These are phyloP conservation scores for Apamea sordens DNA, from an alignment of 2,888 invertebrate genomes.

Conservation along the genomic window DNA sequence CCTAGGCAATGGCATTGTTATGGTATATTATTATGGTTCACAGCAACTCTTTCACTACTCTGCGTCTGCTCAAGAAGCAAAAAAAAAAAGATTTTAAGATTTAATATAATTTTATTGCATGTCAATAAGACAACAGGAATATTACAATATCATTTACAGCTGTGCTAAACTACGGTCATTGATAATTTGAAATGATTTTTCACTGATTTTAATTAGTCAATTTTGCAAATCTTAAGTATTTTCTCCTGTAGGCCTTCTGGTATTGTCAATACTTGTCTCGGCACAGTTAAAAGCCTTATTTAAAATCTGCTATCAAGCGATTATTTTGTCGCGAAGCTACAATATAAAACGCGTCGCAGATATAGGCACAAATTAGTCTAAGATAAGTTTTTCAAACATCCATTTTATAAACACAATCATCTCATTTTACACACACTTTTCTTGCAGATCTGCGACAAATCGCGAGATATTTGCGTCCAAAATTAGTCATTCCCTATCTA, in stretches of 20 bases:
- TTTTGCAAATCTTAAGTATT: not conserved
- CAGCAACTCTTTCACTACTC: not conserved
- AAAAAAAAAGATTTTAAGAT: not conserved
- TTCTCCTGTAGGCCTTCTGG: not conserved
- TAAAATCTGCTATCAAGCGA: constrained; percentile 14
- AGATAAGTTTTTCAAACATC: constrained; percentile 8
- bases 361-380: constrained; percentile 47
- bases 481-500: constrained; percentile 2
- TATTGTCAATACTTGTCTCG: not conserved
- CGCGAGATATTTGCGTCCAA: not conserved
- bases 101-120: constrained; percentile 31
- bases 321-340: constrained; percentile 19
- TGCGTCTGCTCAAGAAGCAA: not conserved
- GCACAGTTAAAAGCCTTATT: constrained; percentile 12
- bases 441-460: not conserved
- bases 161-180: constrained; percentile 21
- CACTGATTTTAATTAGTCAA: not conserved
- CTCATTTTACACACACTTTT: not conserved
- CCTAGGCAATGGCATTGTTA: too few species aligned
- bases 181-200: constrained; percentile 23
- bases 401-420: constrained; percentile 15
- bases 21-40: not conserved
- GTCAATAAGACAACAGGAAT: constrained; percentile 33
- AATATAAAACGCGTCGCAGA: constrained; percentile 20
- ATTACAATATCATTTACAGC: constrained; percentile 18